These are phyloP conservation scores for Zaprionus lachaisei DNA, from an alignment of 1,140 invertebrate species.

Conservation along the genomic window DNA sequence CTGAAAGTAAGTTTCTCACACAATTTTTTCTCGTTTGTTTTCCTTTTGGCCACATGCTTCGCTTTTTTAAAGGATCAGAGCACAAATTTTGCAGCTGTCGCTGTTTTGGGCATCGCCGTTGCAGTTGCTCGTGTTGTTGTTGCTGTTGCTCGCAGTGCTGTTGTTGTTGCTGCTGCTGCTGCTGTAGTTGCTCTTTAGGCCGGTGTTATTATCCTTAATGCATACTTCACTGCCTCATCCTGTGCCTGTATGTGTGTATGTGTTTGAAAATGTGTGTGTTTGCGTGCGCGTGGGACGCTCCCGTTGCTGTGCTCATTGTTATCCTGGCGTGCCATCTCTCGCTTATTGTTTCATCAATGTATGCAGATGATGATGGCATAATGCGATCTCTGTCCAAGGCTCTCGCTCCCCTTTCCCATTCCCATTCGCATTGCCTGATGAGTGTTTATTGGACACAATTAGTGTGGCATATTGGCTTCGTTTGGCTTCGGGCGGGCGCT, in stretches of 20 bases:
- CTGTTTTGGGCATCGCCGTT: conserved; percentile 68
- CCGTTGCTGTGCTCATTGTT: conserved; percentile 60
- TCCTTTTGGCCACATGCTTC: conserved; percentile 83
- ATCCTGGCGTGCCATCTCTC: conserved; percentile 77
- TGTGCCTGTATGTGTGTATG: conserved; percentile 66
- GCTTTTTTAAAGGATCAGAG: conserved; percentile 83
- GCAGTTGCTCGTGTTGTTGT: conserved; percentile 33
- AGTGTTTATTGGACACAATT: conserved; percentile 81
- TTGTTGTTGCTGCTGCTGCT: conserved; percentile 34
- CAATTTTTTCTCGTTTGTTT: conserved; percentile 84
- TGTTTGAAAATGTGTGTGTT: conserved; percentile 53
- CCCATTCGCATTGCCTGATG: conserved; percentile 44
- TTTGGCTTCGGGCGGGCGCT: conserved; percentile 50
- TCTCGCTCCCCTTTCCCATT: conserved; percentile 41
- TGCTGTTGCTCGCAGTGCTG: conserved; percentile 25
- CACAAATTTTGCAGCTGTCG: conserved; percentile 84
- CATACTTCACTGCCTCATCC: conserved; percentile 80
- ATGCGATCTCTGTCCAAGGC: conserved; percentile 55
- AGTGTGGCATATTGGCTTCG: conserved; percentile 79
- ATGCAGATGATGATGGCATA: conserved; percentile 81
- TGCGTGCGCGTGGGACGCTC: conserved; percentile 69
- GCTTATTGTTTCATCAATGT: conserved; percentile 82
- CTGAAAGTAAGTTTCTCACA: conserved; percentile 84
- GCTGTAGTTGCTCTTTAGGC: conserved; percentile 73
- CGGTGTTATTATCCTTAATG: conserved; percentile 83